Evolutionary conservation across 2,888 invertebrate species (phyloP).

Genomic region (Dasysyrphus albostriatus): DNA sequence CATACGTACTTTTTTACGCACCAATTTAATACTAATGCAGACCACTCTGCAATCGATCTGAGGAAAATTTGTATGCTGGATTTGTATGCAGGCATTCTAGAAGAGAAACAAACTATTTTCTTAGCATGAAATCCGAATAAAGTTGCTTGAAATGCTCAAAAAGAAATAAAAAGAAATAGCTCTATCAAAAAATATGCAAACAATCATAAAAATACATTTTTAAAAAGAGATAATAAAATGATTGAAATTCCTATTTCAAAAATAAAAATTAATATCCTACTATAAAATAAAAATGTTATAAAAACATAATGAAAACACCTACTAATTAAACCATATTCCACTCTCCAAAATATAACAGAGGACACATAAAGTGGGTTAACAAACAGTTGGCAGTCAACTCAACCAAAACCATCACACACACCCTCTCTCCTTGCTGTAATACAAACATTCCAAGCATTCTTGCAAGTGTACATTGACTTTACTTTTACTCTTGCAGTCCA

Average conservation of each 20-base stretch:
- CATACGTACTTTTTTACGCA: too few relatives aligned
- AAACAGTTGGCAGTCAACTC: slow-evolving; percentile 66
- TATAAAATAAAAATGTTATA: background rate
- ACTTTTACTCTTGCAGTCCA: slow-evolving; percentile 41
- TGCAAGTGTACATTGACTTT: slow-evolving; percentile 42
- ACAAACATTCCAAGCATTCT: slow-evolving; percentile 65
- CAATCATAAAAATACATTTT: background rate
- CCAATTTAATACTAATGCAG: too few relatives aligned
- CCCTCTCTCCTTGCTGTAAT: slow-evolving; percentile 24
- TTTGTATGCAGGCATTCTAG: too few relatives aligned
- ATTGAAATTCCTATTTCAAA: background rate
- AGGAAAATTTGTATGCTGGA: too few relatives aligned
- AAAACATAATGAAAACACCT: slow-evolving; percentile 8
- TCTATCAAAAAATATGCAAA: background rate
- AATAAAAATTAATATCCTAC: background rate
- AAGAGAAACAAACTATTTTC: too few relatives aligned
- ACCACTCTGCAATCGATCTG: too few relatives aligned
- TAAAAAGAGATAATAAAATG: background rate
- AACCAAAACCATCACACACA: background rate
- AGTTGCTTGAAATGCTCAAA: too few relatives aligned
- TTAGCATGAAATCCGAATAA: too few relatives aligned
- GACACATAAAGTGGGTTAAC: slow-evolving; percentile 58
- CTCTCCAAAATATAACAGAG: background rate
- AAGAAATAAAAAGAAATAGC: too few relatives aligned
- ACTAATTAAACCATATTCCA: background rate